Evolutionary conservation across 2,888 invertebrate species (phyloP).

Genomic region (Diogma glabrata): DNA sequence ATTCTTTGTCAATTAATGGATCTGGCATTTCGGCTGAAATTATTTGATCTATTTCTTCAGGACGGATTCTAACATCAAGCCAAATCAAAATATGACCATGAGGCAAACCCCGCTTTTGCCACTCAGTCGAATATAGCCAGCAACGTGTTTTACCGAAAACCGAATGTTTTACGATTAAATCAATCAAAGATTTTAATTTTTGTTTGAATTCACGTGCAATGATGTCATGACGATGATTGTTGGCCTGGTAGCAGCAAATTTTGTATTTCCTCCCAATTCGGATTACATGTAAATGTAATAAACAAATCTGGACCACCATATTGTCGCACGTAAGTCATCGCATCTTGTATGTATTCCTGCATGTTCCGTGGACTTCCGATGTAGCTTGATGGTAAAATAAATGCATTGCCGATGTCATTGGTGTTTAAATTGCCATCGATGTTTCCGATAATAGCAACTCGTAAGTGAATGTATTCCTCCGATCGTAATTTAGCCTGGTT

Average conservation of each 20-base stretch:
- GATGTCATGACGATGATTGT: neutral
- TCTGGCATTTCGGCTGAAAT: too few species aligned
- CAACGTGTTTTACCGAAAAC: neutral
- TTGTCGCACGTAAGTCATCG: too few species aligned
- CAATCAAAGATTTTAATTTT: neutral
- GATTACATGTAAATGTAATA: too few species aligned
- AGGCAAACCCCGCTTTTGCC: too few species aligned
- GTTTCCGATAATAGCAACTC: conserved; percentile 2
- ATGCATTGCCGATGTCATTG: neutral
- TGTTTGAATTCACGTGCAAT: neutral
- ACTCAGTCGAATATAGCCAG: neutral
- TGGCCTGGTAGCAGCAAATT: neutral
- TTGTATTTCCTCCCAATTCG: neutral
- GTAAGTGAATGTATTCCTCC: neutral
- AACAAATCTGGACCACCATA: too few species aligned
- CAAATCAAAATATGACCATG: too few species aligned
- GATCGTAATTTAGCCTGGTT: conserved; percentile 10
- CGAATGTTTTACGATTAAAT: neutral
- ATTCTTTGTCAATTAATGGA: too few species aligned
- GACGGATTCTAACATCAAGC: too few species aligned
- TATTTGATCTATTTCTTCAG: too few species aligned
- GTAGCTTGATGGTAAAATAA: neutral
- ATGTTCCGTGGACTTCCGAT: neutral
- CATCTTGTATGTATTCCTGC: conserved; percentile 3
- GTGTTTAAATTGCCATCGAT: neutral